phyloP scores from a whole-genome alignment of 2,113 vertebrate genomes.

The Cryptomyrus ogoouensis region DNA sequence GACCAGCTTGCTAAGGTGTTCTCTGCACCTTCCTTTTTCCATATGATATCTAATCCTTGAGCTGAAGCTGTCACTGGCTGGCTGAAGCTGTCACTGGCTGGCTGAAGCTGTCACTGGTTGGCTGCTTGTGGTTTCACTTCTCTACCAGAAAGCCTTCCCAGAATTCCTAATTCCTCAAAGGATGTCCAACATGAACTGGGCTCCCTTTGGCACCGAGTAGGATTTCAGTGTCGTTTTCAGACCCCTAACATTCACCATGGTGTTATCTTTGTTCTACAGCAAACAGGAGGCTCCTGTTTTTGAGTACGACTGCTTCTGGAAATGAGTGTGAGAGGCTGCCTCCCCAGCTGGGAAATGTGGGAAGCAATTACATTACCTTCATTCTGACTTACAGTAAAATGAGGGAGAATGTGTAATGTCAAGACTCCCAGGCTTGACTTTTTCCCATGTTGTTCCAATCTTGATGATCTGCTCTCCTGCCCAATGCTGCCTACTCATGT shows the following conservation, averaged over 20 bases:
- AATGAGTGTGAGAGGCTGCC: neutral
- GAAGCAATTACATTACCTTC: conserved; percentile 3
- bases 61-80: neutral
- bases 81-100: too few relatives aligned
- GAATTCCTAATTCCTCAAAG: neutral
- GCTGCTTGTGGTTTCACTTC: neutral
- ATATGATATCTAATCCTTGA: neutral
- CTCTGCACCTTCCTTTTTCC: neutral
- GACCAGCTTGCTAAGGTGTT: neutral
- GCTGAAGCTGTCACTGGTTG: neutral
- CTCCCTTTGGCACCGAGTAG: neutral
- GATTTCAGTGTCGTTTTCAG: neutral
- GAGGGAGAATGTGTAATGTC: neutral
- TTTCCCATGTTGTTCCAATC: neutral
- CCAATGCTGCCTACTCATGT: neutral
- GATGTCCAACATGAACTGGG: neutral
- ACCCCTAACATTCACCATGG: neutral
- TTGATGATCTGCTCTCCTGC: neutral
- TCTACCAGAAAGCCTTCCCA: neutral
- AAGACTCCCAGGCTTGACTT: neutral
- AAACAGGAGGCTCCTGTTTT: neutral
- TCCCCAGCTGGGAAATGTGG: neutral
- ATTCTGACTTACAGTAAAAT: neutral
- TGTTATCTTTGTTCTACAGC: neutral
- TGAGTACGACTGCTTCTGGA: neutral